A percentile compares a stretch with the other conserved stretches of the same genome.
Evolutionary conservation across 2,797 vertebrate genomes (phyloP).

Genomic region (Peromyscus aztecus): DNA sequence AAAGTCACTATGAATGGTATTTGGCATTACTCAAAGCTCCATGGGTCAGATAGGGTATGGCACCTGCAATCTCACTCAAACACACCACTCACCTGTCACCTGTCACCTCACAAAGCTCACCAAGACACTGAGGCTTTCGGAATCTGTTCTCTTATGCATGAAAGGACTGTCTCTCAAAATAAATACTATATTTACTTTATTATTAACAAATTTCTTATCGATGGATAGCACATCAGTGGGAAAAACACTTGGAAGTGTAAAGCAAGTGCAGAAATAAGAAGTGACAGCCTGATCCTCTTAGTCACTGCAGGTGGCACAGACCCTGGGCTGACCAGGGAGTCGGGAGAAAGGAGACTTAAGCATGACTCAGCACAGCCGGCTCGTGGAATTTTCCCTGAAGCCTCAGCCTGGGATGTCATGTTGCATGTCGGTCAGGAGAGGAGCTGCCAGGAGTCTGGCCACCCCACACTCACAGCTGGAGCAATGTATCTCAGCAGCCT

Average conservation of each 20-base stretch:
- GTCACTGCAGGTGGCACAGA: not conserved
- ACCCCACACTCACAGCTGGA: not conserved
- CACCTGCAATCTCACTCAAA: not conserved
- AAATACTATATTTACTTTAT: conserved; percentile 13
- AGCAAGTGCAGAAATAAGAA: not conserved
- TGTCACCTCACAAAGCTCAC: not conserved
- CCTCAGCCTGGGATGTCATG: not conserved
- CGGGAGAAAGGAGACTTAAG: not conserved
- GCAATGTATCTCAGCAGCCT: not conserved
- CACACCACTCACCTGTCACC: not conserved
- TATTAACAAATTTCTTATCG: not conserved
- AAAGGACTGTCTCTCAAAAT: conserved; percentile 37
- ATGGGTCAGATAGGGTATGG: not conserved
- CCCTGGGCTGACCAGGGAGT: not conserved
- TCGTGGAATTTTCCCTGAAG: conserved; percentile 59
- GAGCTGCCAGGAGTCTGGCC: not conserved
- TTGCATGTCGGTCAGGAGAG: not conserved
- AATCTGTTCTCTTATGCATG: conserved; percentile 8
- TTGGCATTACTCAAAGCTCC: conserved; percentile 1
- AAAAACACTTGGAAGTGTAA: not conserved
- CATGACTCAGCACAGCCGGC: conserved; percentile 80
- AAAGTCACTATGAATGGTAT: conserved; percentile 49
- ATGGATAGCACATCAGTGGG: not conserved
- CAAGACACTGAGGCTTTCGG: conserved; percentile 11
- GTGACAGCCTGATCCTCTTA: not conserved